phyloP scores from a whole-genome alignment of 2,888 invertebrate species.

The Volucella zonaria region DNA sequence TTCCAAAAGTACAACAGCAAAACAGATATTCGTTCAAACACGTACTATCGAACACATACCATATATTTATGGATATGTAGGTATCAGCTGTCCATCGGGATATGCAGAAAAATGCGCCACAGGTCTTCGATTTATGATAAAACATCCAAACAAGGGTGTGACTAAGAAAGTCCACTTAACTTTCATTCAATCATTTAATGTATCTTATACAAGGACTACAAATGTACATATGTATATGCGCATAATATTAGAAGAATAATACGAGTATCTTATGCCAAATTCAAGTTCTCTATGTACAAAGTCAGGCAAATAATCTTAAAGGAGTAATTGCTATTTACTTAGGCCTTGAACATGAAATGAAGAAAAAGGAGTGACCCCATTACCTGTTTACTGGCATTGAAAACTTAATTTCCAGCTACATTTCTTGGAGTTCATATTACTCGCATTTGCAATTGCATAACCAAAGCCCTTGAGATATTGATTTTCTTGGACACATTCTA shows the following conservation, averaged over 20 bases:
- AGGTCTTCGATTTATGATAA: no score
- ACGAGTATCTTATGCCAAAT: no score
- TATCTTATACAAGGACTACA: neutral
- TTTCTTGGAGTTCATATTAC: neutral
- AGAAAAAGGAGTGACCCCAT: constrained; percentile 5
- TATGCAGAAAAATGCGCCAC: no score
- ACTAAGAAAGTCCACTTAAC: no score
- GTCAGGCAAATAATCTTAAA: constrained; percentile 7
- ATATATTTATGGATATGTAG: no score
- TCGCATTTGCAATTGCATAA: neutral
- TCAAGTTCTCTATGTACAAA: neutral
- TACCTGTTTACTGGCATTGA: neutral
- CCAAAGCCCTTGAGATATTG: constrained; percentile 50
- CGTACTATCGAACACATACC: no score
- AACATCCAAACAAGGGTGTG: no score
- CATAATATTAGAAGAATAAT: neutral
- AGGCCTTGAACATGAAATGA: constrained; percentile 13
- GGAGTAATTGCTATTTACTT: constrained; percentile 10
- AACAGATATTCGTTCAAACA: no score
- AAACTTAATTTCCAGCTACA: no score
- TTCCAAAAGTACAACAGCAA: no score
- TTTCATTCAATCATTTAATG: no score
- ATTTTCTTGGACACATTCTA: constrained; percentile 44
- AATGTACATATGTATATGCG: neutral
- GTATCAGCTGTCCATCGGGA: no score